Conservation (phyloP, 2,113 vertebrate genomes). For the Paramormyrops kingsleyae region DNA sequence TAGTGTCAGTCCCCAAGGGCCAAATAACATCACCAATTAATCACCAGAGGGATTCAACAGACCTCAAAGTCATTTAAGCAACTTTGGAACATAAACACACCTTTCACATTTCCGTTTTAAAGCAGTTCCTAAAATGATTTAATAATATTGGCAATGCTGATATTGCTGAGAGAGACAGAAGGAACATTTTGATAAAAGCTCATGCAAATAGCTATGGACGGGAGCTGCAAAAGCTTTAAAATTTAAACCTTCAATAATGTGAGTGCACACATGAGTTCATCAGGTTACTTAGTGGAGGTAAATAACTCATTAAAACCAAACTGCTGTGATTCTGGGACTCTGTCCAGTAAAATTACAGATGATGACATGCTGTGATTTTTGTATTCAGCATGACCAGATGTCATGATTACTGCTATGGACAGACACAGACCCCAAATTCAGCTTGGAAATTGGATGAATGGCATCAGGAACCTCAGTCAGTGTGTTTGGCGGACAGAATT, state of each 20-base stretch:
- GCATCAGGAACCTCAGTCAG: not conserved
- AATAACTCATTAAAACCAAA: not conserved
- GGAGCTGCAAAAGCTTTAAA: not conserved
- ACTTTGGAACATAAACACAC: constrained; percentile 9
- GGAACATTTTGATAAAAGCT: not conserved
- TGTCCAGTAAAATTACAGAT: not conserved
- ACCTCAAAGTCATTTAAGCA: constrained; percentile 37
- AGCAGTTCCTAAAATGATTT: not conserved
- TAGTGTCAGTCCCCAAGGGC: constrained; percentile 39
- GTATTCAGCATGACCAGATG: not conserved
- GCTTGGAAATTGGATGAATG: not conserved
- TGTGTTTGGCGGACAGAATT: not conserved
- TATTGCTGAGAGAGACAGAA: not conserved
- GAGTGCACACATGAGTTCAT: not conserved
- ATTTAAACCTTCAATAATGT: not conserved
- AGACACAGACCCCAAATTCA: not conserved
- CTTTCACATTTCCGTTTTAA: not conserved
- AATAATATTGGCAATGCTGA: not conserved
- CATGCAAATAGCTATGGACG: not conserved
- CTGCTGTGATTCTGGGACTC: not conserved
- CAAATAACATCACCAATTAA: constrained; percentile 39
- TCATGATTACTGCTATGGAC: not conserved
- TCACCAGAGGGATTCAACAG: constrained; percentile 33
- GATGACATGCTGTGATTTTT: not conserved
- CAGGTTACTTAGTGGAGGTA: not conserved